phyloP scores from a whole-genome alignment of 2,797 vertebrate genomes.

The Glyptemys insculpta region DNA sequence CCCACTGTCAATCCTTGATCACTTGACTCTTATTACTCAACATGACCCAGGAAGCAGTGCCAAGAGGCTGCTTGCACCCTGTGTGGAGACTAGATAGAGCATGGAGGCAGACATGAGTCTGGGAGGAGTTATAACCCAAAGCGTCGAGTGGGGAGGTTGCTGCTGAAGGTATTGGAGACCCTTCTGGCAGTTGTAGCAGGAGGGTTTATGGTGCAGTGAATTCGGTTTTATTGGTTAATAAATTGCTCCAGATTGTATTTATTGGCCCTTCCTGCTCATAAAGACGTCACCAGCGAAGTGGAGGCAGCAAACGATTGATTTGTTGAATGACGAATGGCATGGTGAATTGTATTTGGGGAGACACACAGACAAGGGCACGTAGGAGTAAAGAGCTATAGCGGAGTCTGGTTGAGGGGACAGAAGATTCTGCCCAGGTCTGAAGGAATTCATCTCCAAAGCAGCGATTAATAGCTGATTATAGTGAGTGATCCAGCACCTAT shows the following conservation, averaged over 20 bases:
- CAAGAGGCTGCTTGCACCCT: not conserved
- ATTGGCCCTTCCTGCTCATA: not conserved
- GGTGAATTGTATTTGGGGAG: not conserved
- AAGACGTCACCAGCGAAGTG: not conserved
- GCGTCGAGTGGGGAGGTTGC: not conserved
- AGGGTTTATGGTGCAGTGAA: not conserved
- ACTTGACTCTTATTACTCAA: not conserved
- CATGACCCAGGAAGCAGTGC: not conserved
- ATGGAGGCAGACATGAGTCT: accelerated
- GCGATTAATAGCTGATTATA: not conserved
- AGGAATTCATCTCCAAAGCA: not conserved
- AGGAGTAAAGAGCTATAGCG: not conserved
- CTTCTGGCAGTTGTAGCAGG: not conserved
- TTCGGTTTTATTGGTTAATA: not conserved
- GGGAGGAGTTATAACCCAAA: accelerated
- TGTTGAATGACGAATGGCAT: not conserved
- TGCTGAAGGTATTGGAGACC: not conserved
- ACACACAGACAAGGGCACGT: not conserved
- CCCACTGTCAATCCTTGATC: not conserved
- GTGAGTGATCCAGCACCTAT: not conserved
- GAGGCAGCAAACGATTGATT: not conserved
- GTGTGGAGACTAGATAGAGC: not conserved
- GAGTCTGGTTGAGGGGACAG: not conserved
- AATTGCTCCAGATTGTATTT: not conserved
- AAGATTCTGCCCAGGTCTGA: not conserved